Conservation (phyloP, 2,113 vertebrate genomes). For the Corvus hawaiiensis region DNA sequence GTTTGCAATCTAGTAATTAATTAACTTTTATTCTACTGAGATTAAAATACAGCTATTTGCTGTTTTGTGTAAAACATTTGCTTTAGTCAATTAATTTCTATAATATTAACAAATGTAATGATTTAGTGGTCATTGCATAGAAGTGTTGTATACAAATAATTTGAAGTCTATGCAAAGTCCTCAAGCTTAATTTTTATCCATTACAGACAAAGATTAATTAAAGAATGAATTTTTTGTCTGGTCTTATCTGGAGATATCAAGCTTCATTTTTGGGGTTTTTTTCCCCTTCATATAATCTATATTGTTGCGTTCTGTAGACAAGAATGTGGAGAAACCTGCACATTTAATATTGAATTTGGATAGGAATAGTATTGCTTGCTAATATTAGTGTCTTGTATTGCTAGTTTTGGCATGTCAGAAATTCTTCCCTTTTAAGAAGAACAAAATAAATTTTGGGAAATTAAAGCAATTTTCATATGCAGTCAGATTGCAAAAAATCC, state of each 20-base stretch:
- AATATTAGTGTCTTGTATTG: background rate
- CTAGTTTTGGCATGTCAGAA: background rate
- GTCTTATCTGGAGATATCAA: background rate
- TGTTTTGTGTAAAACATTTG: background rate
- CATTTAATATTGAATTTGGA: background rate
- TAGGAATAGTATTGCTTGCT: background rate
- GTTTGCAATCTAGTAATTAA: background rate
- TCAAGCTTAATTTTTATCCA: background rate
- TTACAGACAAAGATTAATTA: background rate
- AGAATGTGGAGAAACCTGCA: background rate
- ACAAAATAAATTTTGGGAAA: background rate
- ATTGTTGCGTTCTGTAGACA: background rate
- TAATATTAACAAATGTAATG: background rate
- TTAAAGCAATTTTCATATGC: background rate
- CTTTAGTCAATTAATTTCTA: background rate
- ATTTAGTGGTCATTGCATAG: background rate
- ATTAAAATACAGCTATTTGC: background rate
- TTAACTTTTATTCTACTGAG: background rate
- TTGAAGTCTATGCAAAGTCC: background rate
- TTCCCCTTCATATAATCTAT: background rate
- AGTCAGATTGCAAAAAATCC: background rate
- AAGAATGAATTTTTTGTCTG: background rate
- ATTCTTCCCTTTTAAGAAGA: background rate
- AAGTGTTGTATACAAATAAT: background rate
- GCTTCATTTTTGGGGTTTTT: rapidly evolving